Evolutionary conservation across 2,888 invertebrate genomes (phyloP).

Genomic region (Tiliacea citrago): DNA sequence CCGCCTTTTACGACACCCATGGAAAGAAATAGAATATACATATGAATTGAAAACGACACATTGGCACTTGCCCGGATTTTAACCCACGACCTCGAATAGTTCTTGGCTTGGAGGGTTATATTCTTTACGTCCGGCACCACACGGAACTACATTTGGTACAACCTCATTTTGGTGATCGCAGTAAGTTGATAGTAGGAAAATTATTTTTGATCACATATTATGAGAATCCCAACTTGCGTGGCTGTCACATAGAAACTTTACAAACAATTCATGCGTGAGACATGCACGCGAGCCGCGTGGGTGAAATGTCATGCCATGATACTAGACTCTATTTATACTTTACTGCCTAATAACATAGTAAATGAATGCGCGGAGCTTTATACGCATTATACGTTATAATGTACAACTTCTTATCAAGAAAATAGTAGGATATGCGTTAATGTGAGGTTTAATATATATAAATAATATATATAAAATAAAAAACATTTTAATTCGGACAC

Average conservation of each 20-base stretch:
- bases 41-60: no score
- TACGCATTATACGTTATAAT: neutral
- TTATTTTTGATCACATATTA: neutral
- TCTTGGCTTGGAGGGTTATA: no score
- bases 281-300: neutral
- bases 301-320: neutral
- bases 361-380: neutral
- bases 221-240: neutral
- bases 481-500: neutral
- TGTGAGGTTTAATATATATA: no score
- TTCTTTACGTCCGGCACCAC: no score
- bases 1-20: no score
- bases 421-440: no score
- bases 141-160: no score
- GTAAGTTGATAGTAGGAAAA: neutral
- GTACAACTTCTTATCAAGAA: neutral
- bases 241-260: neutral
- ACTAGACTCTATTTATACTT: no score
- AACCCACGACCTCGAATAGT: no score
- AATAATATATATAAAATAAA: no score
- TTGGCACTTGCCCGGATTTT: no score
- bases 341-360: neutral
- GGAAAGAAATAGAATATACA: no score
- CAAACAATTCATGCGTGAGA: neutral
- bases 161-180: neutral